Base-by-base conservation (phyloP, 2,113 vertebrate species). In the Tragelaphus strepsiceros region DNA sequence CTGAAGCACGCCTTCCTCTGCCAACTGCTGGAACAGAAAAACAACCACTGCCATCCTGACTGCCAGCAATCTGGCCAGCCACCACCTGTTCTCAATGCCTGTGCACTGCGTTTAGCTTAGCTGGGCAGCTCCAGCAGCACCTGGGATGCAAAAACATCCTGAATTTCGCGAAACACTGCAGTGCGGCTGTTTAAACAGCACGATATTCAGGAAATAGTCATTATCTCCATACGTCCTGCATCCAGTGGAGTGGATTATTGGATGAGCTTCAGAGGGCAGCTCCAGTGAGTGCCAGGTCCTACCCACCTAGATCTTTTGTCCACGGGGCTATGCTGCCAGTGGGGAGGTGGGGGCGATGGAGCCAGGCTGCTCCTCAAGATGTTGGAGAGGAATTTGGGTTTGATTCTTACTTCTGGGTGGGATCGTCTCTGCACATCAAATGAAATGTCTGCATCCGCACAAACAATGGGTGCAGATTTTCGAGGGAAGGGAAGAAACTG, bases 111-210 rank as follows among this genome's bases (percentile, higher is more conserved):
- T 88, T 97, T 82, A 97, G 90, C 88, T 96, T 84, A 83, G 94
- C 61, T 11, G 85, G 82, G 95, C 95, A 59, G 94, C 94, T 94
- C 88, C 89, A 56, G 7, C 83, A 53, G 93, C 94, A 97, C 97
- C 97, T 98, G 98, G 96, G 62, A 92, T 87, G 88, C 82, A 88
- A 93, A 97, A 97, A 91, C 95, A 97, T 96, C 94, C 94, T 62
- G 96, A n/a, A 59, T 83, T 87, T 88, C 93, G 94, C 95, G 62
- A 59, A 96, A 97, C 90, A 78, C 94, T 1, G 0, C 78, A 92
- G 97, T 67, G 91, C 80, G 85, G 62, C 93, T 95, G 82, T 97
- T 97, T 83, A 93, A 93, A 91, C 97, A 97, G 97, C 91, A 51
- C 0, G 86, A 51, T 14, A 78, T 84, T 93, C 78, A 96, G 98